These are phyloP conservation scores for Podarcis raffonei DNA, from an alignment of 2,113 vertebrate genomes.

Conservation along the genomic window DNA sequence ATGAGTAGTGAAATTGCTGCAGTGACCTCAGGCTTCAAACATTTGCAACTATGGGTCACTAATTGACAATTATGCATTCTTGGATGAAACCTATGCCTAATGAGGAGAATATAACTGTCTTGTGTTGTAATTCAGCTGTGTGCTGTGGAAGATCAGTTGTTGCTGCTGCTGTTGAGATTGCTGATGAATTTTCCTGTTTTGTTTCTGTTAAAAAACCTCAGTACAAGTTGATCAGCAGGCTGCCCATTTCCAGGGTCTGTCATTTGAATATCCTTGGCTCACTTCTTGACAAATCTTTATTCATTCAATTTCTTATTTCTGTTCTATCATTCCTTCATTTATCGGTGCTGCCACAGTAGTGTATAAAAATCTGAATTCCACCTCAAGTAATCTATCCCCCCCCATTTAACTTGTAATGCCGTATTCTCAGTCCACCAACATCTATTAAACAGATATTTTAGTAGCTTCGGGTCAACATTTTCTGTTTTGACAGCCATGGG, in stretches of 20 bases:
- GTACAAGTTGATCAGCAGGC: background rate
- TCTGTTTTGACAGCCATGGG: background rate
- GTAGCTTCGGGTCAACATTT: background rate
- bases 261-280: background rate
- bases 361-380: background rate
- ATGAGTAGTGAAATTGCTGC: conserved; percentile 34
- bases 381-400: background rate
- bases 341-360: background rate
- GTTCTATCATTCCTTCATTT: background rate
- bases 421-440: background rate
- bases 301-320: background rate
- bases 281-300: background rate
- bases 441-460: background rate
- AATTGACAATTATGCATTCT: conserved; percentile 48
- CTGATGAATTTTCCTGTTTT: background rate
- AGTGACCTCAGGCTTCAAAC: conserved; percentile 48
- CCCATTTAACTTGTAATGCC: background rate
- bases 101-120: background rate
- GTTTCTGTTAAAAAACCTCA: background rate
- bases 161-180: background rate
- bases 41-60: conserved; percentile 11
- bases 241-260: background rate
- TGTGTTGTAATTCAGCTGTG: background rate
- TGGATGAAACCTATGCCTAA: conserved; percentile 11
- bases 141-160: background rate